Base-by-base conservation (phyloP, 2,797 vertebrate species). In the Micrastur ruficollis region DNA sequence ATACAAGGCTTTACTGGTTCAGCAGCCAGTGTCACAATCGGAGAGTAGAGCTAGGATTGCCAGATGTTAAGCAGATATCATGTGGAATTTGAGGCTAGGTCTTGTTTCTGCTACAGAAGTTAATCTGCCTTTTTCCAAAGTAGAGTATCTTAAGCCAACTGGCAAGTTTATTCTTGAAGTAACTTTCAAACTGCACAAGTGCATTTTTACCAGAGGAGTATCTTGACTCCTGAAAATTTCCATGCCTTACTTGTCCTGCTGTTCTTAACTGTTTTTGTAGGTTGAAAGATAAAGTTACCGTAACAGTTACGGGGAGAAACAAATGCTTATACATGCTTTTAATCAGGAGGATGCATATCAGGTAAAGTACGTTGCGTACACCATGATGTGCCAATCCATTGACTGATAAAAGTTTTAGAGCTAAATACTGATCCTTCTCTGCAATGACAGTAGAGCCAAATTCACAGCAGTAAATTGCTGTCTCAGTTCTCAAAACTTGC, bases 101-200 rank as follows among this genome's bases (percentile, higher is more conserved):
- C 74, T 91, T 90, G 36, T 82, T 95, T 96, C 81, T 93, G 68
- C 81, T 91, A 72, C 78, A 93, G 81, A 91, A 96, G 63, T 74
- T 92, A 81, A 84, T 73, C 40, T 92, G 31, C 56, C 40, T 82
- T 76, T 95, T 93, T 92, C 74, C 74, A 53, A 26, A 62, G 31
- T 62, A 65, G 14, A 90, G 36, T 84, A 8, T 72, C 7, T 86
- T 79, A 76, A 85, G 56, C 78, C 52, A 87, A 55, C 63, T 87
- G 81, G 59, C 81, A 85, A 67, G 31, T 46, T 80, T 84, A 50
- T 66, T 91, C 50, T 56, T 82, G 55, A 81, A 46, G 20, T 86
- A 70, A 66, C 62, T 88, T 91, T 40, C 18, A 61, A 90, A 81
- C 25, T 58, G 44, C n/a, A 32, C 14, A 20, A 86, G 12, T 63